Base-by-base conservation (phyloP, 2,797 vertebrate species). In the Tachyglossus aculeatus region DNA sequence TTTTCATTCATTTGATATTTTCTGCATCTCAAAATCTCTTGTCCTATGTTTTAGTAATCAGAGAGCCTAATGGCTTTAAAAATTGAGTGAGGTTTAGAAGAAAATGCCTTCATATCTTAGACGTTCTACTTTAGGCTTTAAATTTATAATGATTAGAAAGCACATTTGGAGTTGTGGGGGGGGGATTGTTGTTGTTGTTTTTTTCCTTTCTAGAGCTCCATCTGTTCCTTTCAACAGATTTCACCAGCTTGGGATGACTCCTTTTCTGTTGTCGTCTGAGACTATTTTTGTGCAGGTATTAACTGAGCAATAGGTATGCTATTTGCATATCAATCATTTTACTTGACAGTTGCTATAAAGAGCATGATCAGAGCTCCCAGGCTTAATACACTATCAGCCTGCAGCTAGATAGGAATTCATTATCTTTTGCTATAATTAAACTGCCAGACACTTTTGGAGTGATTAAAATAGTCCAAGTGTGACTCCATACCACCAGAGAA, bases 311-410 rank as follows among this genome's bases (percentile, higher is more conserved):
- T 66, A 11, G 0, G 1, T 53, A 34, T 39, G 24, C 0, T 56
- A 36, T 24, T 71, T 71, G 52, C 45, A 65, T 64, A 34, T 64
- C 72, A 73, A 68, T 78, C 2, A 21, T 71, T 48, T 72, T 80
- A 60, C 47, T 47, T 69, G 51, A 18, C 55, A 70, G 44, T 51
- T 45, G 71, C 65, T 37, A 16, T 53, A 70, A 79, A 78, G 64
- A 39, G 48, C 44, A 19, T 19, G 59, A 48, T 25, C 3, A 22
- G 45, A 31, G 14, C 25, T 2, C 31, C 45, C 31, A 29, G 16
- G 25, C 25, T 31, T 48, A 48, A 48, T 31, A 29, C 16, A 48
- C 45, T 48, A 5, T 29, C 24, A 48, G 45, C 45, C 45, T 19
- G 24, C 55, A 68, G 38, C 32, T 9, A 52, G 57, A 62, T 62